Base-by-base conservation (phyloP, 2,888 invertebrate species). In the Leuctra nigra region DNA sequence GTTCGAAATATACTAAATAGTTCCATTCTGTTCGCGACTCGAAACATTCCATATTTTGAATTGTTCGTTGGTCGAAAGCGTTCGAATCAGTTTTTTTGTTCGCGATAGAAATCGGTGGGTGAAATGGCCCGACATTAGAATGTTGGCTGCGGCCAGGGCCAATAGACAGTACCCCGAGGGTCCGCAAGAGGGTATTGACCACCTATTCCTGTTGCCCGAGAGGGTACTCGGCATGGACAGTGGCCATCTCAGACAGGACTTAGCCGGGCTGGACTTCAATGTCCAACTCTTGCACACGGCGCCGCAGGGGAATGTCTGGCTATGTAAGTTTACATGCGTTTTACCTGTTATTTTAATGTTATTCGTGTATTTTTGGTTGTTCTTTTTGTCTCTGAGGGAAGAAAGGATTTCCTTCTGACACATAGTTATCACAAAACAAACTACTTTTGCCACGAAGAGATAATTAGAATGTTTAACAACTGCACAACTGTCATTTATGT, bases 281-380 rank as follows among this genome's bases (percentile, higher is more conserved):
- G 72, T 75, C 55, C 75, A 76, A 61, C 71, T 77, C 20, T 71
- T 77, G 60, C 77, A 76, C 67, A 74, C 74, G 55, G 77, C 77
- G 54, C 77, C 77, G 29, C 73, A 74, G 64, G 78, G 78, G 66
- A 77, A 77, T 72, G 77, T 78, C 61, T 78, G 78, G 78, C 75
- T 78, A 68, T 77, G 78, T 78, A 71, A 77, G 78, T 75, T 29
- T 35, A 44, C 23, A 4, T 4, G 23, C 23, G 18, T 44, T 44
- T 44, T 29, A 11, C 29, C 11, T 29, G 6, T 29, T 29, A 7
- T n/a, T n/a, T n/a, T n/a, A n/a, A n/a, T 6, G 6, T 29, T 11
- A 29, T 11, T 29, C 7, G 6, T 29, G 7, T 29, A 7, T 29
- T 29, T 29, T 29, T 29, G n/a, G n/a, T n/a, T n/a, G n/a, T n/a